Evolutionary conservation across 2,888 invertebrate genomes (phyloP).

Genomic region (Tipula lateralis): DNA sequence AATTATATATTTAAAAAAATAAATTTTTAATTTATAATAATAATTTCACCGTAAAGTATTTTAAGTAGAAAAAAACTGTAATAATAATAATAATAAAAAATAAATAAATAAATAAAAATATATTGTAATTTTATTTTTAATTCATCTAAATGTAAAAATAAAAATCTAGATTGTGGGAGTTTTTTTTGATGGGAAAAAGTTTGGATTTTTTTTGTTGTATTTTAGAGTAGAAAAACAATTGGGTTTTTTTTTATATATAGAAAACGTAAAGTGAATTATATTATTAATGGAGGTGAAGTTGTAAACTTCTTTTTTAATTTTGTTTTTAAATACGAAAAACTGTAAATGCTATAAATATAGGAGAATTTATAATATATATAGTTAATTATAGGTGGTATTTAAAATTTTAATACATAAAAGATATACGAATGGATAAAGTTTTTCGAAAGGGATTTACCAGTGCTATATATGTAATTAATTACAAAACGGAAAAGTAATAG

Average conservation of each 20-base stretch:
- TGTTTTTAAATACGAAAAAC: slow-evolving; percentile 11
- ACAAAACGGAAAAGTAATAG: not conserved
- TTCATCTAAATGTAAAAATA: not conserved
- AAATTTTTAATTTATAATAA: not conserved
- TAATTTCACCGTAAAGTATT: slow-evolving; percentile 19
- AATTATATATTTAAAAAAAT: not conserved
- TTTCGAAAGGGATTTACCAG: not conserved
- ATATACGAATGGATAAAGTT: not conserved
- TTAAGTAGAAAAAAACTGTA: slow-evolving; percentile 20
- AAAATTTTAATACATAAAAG: not conserved
- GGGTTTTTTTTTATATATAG: not conserved
- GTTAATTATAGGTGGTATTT: slow-evolving; percentile 19
- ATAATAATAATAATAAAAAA: not conserved
- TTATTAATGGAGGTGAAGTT: slow-evolving; percentile 1
- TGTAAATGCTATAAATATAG: slow-evolving; percentile 11
- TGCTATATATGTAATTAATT: slow-evolving; percentile 5
- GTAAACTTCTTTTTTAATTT: not conserved
- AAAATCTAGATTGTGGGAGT: slow-evolving; percentile 38
- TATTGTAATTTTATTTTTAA: slow-evolving; percentile 11
- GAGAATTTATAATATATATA: slow-evolving; percentile 3
- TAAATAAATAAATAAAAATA: not conserved
- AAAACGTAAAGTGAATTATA: slow-evolving; percentile 7
- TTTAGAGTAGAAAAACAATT: not conserved
- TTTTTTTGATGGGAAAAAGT: slow-evolving; percentile 38
- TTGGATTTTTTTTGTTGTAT: not conserved